These are phyloP conservation scores for Parauchenoglanis punctatus DNA, from an alignment of 2,797 vertebrate genomes.

Conservation along the genomic window DNA sequence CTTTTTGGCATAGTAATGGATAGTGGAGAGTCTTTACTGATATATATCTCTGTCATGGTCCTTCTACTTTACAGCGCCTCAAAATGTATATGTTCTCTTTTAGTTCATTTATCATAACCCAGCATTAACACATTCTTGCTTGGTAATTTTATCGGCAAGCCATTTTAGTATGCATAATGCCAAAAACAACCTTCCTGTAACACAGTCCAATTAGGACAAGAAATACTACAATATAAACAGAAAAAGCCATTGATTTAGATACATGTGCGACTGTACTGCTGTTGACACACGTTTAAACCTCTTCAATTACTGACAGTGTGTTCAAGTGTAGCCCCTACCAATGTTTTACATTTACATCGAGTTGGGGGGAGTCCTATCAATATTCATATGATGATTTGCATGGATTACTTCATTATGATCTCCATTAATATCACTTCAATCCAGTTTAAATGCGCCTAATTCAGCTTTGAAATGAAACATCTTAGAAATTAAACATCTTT, in stretches of 20 bases:
- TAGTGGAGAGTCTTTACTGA: neutral
- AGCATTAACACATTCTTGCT: neutral
- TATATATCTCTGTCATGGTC: neutral
- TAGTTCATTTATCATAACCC: neutral
- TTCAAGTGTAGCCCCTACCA: constrained; percentile 64
- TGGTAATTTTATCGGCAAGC: neutral
- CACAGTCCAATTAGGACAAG: neutral
- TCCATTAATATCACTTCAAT: constrained; percentile 70
- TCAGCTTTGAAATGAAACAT: constrained; percentile 75
- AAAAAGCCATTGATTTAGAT: neutral
- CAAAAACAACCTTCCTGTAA: neutral
- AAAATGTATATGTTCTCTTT: neutral
- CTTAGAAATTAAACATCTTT: constrained; percentile 67
- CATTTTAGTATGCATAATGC: neutral
- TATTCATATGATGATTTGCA: constrained; percentile 78
- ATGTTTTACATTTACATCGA: constrained; percentile 72
- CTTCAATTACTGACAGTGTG: constrained; percentile 51
- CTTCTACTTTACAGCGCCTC: neutral
- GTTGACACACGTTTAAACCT: constrained; percentile 51
- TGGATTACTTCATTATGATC: constrained; percentile 71
- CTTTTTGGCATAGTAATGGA: neutral
- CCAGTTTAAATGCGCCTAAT: constrained; percentile 80
- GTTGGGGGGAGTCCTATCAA: constrained; percentile 77
- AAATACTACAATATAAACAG: neutral
- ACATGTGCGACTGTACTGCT: constrained; percentile 2